phyloP scores from a whole-genome alignment of 2,888 invertebrate species.

The Noctua janthina region DNA sequence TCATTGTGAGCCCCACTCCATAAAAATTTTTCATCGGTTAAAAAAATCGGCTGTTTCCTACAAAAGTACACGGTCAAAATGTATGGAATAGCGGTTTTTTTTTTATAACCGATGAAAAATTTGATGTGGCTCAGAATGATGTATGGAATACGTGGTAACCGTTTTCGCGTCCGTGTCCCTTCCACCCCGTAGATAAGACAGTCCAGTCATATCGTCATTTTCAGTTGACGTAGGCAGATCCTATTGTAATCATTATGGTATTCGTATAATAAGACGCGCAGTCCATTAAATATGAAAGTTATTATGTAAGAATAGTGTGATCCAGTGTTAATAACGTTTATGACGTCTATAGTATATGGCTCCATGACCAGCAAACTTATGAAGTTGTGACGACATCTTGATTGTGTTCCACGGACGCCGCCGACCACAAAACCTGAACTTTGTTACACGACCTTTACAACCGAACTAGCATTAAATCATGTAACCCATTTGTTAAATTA shows the following conservation, averaged over 20 bases:
- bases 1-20: no score
- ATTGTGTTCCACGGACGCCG: constrained; percentile 36
- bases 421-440: constrained; percentile 51
- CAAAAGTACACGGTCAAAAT: no score
- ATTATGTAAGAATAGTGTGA: constrained; percentile 25
- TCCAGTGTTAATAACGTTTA: constrained; percentile 42
- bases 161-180: no score
- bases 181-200: no score
- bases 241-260: constrained; percentile 22
- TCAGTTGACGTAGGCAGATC: constrained; percentile 7
- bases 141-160: no score
- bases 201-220: not conserved
- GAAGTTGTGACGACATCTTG: constrained; percentile 63
- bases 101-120: no score
- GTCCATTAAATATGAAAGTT: constrained; percentile 23
- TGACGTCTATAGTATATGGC: constrained; percentile 64
- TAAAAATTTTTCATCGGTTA: no score
- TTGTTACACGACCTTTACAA: constrained; percentile 51
- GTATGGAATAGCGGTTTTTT: no score
- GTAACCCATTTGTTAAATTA: constrained; percentile 61
- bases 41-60: no score
- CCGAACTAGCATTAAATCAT: constrained; percentile 50
- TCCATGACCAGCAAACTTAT: constrained; percentile 63
- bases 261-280: constrained; percentile 14
- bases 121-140: no score